phyloP scores from a whole-genome alignment of 2,797 vertebrate species.

The Myotis pilosus region DNA sequence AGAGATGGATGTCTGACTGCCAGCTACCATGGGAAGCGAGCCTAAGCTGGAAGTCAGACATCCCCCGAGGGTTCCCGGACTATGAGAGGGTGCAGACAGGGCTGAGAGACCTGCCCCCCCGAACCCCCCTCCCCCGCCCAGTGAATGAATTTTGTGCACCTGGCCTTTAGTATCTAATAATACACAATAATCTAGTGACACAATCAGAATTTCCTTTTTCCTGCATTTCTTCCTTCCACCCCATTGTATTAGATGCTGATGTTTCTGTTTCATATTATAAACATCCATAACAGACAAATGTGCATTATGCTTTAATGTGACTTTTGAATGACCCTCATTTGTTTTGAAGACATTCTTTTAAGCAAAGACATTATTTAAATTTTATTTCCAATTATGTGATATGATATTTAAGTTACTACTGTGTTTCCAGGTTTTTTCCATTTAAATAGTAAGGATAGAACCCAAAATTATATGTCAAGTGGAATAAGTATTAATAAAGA shows the following conservation, averaged over 20 bases:
- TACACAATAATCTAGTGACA: neutral
- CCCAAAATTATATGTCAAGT: neutral
- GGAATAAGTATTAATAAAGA: neutral
- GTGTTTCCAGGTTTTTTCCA: neutral
- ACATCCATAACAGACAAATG: neutral
- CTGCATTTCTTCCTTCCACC: neutral
- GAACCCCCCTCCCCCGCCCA: too few species aligned
- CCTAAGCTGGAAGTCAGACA: too few species aligned
- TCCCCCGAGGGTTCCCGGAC: too few species aligned
- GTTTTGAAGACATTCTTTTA: neutral
- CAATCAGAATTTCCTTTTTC: neutral
- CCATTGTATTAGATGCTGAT: neutral
- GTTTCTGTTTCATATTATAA: neutral
- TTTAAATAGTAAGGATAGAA: neutral
- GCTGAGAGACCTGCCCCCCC: too few species aligned
- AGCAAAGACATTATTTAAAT: neutral
- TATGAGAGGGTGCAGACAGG: too few species aligned
- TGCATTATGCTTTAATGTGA: neutral
- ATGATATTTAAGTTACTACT: neutral
- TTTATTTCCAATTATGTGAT: neutral
- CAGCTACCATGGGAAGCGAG: too few species aligned
- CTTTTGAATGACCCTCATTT: neutral
- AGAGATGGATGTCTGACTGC: too few species aligned
- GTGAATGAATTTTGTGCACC: too few species aligned
- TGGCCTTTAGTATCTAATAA: neutral